Conservation (phyloP, 2,888 invertebrate species). For the Epirrhoe tristata region DNA sequence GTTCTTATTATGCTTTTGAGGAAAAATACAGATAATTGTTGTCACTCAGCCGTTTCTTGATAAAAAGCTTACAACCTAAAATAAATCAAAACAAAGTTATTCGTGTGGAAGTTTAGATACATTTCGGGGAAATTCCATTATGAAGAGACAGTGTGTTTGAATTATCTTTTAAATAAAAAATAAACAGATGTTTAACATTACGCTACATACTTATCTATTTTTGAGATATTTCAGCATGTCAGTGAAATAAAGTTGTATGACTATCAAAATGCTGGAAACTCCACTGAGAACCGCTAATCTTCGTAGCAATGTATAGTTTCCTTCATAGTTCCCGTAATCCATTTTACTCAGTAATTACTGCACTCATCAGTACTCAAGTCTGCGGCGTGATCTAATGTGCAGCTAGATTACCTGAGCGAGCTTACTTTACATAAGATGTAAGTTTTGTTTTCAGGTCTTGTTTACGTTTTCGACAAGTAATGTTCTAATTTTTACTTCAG, state of each 20-base stretch:
- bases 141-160: not conserved
- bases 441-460: not conserved
- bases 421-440: slow-evolving; percentile 8
- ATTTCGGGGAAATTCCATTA: not conserved
- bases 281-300: not conserved
- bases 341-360: slow-evolving; percentile 24
- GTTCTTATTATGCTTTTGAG: slow-evolving; percentile 12
- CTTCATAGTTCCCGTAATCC: slow-evolving; percentile 16
- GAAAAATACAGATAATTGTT: slow-evolving; percentile 14
- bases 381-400: slow-evolving; percentile 10
- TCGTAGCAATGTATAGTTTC: not conserved
- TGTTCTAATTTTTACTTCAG: too few relatives aligned
- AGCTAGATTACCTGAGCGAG: slow-evolving; percentile 16
- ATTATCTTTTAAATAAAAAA: not conserved
- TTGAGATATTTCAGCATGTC: not conserved
- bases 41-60: not conserved
- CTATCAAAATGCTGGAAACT: not conserved
- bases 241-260: not conserved
- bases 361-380: slow-evolving; percentile 24
- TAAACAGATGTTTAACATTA: not conserved
- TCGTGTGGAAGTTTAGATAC: not conserved
- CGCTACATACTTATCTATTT: not conserved
- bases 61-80: not conserved
- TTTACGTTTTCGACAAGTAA: not conserved
- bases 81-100: not conserved